Base-by-base conservation (phyloP, 1,140 invertebrate genomes). In the Saccostrea glomerata region DNA sequence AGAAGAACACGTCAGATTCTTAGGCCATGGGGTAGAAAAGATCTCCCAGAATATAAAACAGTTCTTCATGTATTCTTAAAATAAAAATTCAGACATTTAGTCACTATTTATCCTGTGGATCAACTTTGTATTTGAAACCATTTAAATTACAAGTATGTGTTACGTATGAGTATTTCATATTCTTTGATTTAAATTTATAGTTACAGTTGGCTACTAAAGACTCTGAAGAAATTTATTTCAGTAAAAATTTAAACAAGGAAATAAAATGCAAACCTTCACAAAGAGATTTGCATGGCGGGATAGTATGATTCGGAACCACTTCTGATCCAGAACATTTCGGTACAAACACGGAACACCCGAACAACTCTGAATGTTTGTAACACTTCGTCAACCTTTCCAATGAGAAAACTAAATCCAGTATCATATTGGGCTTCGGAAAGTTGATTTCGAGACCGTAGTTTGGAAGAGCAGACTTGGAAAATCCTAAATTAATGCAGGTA, bases 221-320 rank as follows among this genome's bases (percentile, higher is more conserved):
- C 40, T 6, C 40, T 47, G 47, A 47, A 47, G 47, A 47, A 6
- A 47, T 1, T 47, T 7, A 9, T 47, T 47, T 47, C 47, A 47
- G 9, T 47, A 47, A 47, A 47, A 47, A 47, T 7, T 47, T 20
- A 20, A 84, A 40, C 11, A 6, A 84, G 15, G 9, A 54, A 55
- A 54, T 23, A 54, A 11, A 0, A 20, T 55, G 54, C 17, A 13
- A 90, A 94, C 94, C 92, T 90, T 92, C 82, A 89, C 94, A 94
- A 3, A 94, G 88, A 89, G 92, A 93, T 73, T 85, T 82, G 88
- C 94, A 94, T 0, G 93, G 93, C 36, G 94, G 94, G 23, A 94
- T 91, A n/a, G 87, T 73, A 87, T 94, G 92, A 17, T 90, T 36
- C 3, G 90, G 91, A 11, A 91, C 66, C n/a, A 87, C 84, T 0